Evolutionary conservation across 2,797 vertebrate genomes (phyloP).

Genomic region (Carcharodon carcharias): DNA sequence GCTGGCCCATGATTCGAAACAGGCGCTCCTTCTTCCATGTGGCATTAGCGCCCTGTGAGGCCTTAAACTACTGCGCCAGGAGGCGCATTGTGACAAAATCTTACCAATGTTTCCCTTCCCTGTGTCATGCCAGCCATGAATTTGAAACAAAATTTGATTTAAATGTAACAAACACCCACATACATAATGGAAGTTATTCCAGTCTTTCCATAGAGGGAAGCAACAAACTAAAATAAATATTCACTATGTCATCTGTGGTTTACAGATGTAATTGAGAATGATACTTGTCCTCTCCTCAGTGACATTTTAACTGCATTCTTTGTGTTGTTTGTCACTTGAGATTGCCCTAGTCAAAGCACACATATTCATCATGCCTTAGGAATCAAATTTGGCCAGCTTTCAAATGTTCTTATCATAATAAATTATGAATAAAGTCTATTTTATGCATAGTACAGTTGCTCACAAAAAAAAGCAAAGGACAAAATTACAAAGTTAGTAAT

Average conservation of each 20-base stretch:
- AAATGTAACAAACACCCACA: background rate
- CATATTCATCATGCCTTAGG: background rate
- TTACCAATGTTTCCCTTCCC: background rate
- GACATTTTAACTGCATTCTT: background rate
- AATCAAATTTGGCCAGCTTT: background rate
- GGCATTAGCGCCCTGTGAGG: background rate
- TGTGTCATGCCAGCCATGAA: background rate
- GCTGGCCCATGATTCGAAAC: background rate
- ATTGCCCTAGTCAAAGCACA: background rate
- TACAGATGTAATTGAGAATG: background rate
- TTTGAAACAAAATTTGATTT: background rate
- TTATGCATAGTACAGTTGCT: background rate
- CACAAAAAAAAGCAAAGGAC: background rate
- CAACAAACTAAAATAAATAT: background rate
- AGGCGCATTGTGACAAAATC: background rate
- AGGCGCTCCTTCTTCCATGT: background rate
- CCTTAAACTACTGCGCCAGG: background rate
- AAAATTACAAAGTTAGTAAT: background rate
- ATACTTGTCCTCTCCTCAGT: background rate
- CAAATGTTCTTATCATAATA: background rate
- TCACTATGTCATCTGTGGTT: background rate
- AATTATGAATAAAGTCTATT: slow-evolving; percentile 5
- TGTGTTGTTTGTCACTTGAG: background rate
- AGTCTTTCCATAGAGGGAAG: background rate
- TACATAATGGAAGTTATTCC: background rate